Evolutionary conservation across 37 sponge, comb jelly and placozoan genomes (phyloP).

Genomic region (Amphimedon queenslandica): DNA sequence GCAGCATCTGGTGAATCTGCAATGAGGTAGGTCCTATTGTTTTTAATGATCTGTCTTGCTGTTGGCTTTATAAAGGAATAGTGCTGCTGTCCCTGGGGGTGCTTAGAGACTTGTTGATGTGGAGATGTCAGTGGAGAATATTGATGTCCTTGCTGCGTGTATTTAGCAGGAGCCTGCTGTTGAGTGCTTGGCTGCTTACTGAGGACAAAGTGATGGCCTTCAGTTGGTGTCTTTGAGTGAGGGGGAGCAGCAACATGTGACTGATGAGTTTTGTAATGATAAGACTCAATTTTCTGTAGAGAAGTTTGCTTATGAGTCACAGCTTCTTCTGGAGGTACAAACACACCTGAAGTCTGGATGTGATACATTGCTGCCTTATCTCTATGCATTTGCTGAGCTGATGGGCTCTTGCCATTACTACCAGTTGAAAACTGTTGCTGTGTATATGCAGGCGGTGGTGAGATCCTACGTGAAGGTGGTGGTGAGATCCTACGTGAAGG

Average conservation of each 20-base stretch:
- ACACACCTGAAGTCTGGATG: constrained; percentile 1
- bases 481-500: not conserved
- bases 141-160: not conserved
- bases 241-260: not conserved
- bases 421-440: not conserved
- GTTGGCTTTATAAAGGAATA: not conserved
- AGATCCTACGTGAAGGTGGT: not conserved
- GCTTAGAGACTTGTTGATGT: not conserved
- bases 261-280: not conserved
- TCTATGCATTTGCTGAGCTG: not conserved
- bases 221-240: not conserved
- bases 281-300: not conserved
- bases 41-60: not conserved
- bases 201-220: not conserved
- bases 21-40: not conserved
- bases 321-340: not conserved
- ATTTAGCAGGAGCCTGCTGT: not conserved
- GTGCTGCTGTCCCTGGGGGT: not conserved
- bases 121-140: no score
- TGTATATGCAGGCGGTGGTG: not conserved
- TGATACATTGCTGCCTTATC: no score
- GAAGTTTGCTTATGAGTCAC: not conserved
- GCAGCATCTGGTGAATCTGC: not conserved
- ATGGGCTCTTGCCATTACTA: not conserved
- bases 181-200: not conserved